Base-by-base conservation (phyloP, 2,888 invertebrate genomes). In the Timema cristinae region DNA sequence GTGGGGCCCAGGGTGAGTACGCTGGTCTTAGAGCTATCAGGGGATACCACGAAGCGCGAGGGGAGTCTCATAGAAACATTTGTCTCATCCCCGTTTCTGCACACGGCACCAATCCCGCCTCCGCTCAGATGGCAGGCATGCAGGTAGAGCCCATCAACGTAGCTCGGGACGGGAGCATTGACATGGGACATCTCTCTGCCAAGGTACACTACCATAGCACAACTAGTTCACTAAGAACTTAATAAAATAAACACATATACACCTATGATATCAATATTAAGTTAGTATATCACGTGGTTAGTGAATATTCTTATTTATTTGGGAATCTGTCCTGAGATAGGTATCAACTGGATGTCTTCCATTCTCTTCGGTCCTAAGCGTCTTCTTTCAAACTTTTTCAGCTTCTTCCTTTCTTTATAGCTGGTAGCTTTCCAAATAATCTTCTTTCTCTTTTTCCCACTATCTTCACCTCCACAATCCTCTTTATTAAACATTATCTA, bases 111-210 rank as follows among this genome's bases (percentile, higher is more conserved):
- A 99, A 99, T 84, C 98, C 99, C 1, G 99, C 99, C 1, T 97
- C 97, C n/a, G 99, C 99, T 2, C 97, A 98, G 82, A 98, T 99
- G 98, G 97, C 97, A 0, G 98, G 98, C 50, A 97, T 98, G 96
- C 89, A 90, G 78, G 96, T 98, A 0, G 92, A 95, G 77, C 91
- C 95, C 0, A 94, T 99, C 67, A 89, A 91, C 72, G 93, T 96
- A 0, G 88, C 89, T 15, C 88, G 90, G 50, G 90, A 94, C 77
- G 98, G 98, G 6, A 93, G 94, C 66, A 93, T 99, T 69, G 97
- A 98, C 79, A 90, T 96, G 84, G 87, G 86, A 0, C 95, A 98
- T 81, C 85, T 98, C n/a, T 90, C 89, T 77, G 90, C 91, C 49
- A 94, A 94, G 88, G 91, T 92, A 75, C 78, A 59, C 54, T 54